These are phyloP conservation scores for Takifugu ocellatus DNA, from an alignment of 2,797 vertebrate genomes.

Conservation along the genomic window DNA sequence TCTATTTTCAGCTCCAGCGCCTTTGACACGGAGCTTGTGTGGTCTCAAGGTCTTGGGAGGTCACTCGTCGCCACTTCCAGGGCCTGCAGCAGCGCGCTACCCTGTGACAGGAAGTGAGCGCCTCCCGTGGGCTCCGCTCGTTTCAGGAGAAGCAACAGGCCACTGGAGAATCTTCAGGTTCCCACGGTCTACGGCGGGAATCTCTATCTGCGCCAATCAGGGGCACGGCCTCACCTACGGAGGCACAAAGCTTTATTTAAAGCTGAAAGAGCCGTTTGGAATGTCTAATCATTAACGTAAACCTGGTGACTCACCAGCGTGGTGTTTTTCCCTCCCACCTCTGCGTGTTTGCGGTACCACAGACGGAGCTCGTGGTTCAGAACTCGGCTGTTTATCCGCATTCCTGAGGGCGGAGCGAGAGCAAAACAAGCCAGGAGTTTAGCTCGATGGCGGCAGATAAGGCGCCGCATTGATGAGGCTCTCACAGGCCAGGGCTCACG, in stretches of 20 bases:
- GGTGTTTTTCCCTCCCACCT: background rate
- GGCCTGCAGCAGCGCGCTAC: constrained; percentile 35
- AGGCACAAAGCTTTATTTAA: constrained; percentile 10
- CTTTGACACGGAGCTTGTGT: constrained; percentile 44
- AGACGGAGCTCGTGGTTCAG: constrained; percentile 14
- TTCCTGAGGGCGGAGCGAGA: constrained; percentile 23
- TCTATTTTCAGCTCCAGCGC: constrained; percentile 47
- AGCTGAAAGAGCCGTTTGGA: constrained; percentile 22
- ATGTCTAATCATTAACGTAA: constrained; percentile 43
- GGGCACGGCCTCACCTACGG: constrained; percentile 15
- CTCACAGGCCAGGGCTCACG: constrained; percentile 20
- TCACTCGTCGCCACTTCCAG: constrained; percentile 53
- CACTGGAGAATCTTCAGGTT: constrained; percentile 60
- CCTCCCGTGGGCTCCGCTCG: constrained; percentile 55
- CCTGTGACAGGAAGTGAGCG: constrained; percentile 58
- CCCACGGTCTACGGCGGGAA: constrained; percentile 60
- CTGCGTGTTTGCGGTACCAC: constrained; percentile 33
- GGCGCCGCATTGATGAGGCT: constrained; percentile 3
- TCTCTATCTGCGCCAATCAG: constrained; percentile 48
- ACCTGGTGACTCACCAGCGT: constrained; percentile 8
- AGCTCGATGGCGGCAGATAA: constrained; percentile 5
- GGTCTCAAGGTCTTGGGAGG: constrained; percentile 56
- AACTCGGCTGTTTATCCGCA: constrained; percentile 30
- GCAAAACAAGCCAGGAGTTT: constrained; percentile 17
- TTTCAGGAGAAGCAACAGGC: constrained; percentile 57